phyloP scores from a whole-genome alignment of 2,113 vertebrate genomes.

The Sinosuthora webbiana region DNA sequence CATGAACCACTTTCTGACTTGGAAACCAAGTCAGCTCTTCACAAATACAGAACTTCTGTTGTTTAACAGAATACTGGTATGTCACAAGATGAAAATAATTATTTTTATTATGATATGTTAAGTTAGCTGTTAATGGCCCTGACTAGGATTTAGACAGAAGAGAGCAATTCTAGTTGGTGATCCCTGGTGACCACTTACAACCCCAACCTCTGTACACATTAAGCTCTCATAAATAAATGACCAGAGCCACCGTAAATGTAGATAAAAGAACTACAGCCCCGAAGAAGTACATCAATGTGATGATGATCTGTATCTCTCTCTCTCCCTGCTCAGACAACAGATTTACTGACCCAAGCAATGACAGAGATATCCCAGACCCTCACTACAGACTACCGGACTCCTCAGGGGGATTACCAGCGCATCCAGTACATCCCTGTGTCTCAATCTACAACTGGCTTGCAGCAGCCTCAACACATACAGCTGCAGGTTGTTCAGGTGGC shows the following conservation, averaged over 20 bases:
- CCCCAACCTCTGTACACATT: neutral
- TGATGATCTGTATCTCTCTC: neutral
- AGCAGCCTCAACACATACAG: slow-evolving; percentile 94
- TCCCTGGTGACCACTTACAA: neutral
- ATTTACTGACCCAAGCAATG: slow-evolving; percentile 97
- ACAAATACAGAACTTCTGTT: neutral
- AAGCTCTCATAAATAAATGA: neutral
- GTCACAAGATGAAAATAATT: neutral
- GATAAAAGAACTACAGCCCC: neutral
- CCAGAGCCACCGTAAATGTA: neutral
- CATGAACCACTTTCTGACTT: neutral
- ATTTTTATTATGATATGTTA: neutral
- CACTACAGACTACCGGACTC: slow-evolving; percentile 90
- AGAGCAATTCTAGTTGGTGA: neutral
- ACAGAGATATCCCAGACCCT: slow-evolving; percentile 96
- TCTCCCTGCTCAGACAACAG: slow-evolving; percentile 83
- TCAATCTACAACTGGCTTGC: slow-evolving; percentile 81
- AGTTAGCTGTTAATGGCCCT: neutral
- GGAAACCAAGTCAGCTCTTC: neutral
- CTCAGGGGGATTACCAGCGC: slow-evolving; percentile 92
- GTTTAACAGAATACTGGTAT: neutral
- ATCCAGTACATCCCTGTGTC: slow-evolving; percentile 97
- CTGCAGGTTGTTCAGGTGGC: slow-evolving; percentile 96
- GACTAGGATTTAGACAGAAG: neutral
- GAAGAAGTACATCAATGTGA: neutral